A percentile compares a stretch with the other conserved stretches of the same genome.
Conservation (phyloP, 2,888 invertebrate genomes). For the Sinodicranocentrus sp. region DNA sequence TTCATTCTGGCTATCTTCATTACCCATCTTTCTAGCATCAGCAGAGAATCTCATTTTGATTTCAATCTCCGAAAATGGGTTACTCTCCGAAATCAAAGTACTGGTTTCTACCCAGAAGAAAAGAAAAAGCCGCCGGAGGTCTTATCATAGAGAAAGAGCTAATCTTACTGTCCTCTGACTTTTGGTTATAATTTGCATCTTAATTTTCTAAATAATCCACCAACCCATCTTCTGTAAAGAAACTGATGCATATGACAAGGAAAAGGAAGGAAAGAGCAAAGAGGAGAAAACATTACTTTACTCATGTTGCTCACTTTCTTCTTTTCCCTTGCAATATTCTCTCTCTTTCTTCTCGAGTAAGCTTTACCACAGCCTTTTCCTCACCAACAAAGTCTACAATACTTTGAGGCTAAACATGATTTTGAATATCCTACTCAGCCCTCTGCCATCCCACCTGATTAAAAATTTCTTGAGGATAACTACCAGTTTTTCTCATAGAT, state of each 20-base stretch:
- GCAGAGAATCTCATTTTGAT: slow-evolving; percentile 53
- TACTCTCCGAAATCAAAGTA: too few species aligned
- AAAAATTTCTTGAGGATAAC: slow-evolving; percentile 5
- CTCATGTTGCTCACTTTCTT: too few species aligned
- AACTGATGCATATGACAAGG: neutral
- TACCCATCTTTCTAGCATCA: slow-evolving; percentile 24
- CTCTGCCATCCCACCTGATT: slow-evolving; percentile 15
- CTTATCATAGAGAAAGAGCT: too few species aligned
- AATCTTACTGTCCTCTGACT: neutral
- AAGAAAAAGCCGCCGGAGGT: too few species aligned
- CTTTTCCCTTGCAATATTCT: too few species aligned
- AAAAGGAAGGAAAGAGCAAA: neutral
- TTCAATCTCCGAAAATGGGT: slow-evolving; percentile 55
- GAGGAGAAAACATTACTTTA: too few species aligned
- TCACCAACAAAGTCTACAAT: neutral
- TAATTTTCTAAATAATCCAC: neutral
- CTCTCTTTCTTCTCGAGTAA: too few species aligned
- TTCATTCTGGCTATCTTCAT: slow-evolving; percentile 52
- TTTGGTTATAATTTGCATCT: slow-evolving; percentile 10
- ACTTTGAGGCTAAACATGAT: neutral
- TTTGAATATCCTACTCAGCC: neutral
- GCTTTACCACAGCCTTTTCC: too few species aligned
- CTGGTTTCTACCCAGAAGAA: too few species aligned
- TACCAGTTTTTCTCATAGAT: neutral
- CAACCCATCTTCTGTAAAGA: neutral